These are phyloP conservation scores for Drymonia ruficornis DNA, from an alignment of 2,888 invertebrate species.

Conservation along the genomic window DNA sequence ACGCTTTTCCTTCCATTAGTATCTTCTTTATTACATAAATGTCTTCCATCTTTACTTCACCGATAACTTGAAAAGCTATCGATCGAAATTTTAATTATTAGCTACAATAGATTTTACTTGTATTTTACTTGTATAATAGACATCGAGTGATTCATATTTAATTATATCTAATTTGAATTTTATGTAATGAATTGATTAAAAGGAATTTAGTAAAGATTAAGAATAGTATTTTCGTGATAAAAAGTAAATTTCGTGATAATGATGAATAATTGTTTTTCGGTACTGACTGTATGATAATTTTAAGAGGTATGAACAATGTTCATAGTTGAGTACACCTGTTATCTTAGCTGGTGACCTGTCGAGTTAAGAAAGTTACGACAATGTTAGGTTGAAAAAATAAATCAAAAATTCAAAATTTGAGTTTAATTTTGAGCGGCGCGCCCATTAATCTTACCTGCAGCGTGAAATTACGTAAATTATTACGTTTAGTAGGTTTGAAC, in stretches of 20 bases:
- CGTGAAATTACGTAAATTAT: not conserved
- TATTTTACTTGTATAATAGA: constrained; percentile 42
- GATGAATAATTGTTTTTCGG: constrained; percentile 78
- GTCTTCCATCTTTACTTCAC: constrained; percentile 65
- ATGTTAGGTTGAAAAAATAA: constrained; percentile 84
- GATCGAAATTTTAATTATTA: constrained; percentile 44
- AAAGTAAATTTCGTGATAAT: constrained; percentile 81
- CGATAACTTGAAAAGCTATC: constrained; percentile 43
- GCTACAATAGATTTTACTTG: constrained; percentile 42
- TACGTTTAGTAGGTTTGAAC: constrained; percentile 8
- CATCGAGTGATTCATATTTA: constrained; percentile 43
- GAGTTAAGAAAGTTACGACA: constrained; percentile 78
- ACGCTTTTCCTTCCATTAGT: constrained; percentile 38
- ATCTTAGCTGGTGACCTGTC: constrained; percentile 80
- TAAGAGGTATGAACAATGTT: constrained; percentile 83
- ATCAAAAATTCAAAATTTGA: constrained; percentile 68
- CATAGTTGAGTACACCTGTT: constrained; percentile 81
- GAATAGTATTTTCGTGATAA: constrained; percentile 83
- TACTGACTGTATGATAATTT: constrained; percentile 80
- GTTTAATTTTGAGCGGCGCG: constrained; percentile 53
- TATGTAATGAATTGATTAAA: constrained; percentile 69
- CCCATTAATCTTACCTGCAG: not conserved
- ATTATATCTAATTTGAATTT: constrained; percentile 44
- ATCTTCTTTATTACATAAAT: constrained; percentile 44
- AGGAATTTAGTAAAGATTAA: constrained; percentile 79